Evolutionary conservation across 2,888 invertebrate genomes (phyloP), one percentile per base, ranked within the genome.

Genomic region (Apocheima hispidaria): DNA sequence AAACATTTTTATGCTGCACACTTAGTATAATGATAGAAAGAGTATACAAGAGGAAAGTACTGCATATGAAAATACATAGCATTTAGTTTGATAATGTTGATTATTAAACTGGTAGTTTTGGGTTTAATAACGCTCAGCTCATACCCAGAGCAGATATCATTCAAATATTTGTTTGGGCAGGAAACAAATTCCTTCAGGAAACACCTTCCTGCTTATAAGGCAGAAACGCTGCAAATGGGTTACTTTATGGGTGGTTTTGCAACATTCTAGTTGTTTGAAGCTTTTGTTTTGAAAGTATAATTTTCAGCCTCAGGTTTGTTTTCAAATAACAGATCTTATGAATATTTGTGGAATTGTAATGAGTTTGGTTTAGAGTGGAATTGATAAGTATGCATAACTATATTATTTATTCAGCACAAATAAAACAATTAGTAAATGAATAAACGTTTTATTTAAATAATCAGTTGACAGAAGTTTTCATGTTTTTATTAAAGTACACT

Each of bases 341-440:
- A 54, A 70, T 73, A 75, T 69, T 77, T 77, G 75, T 81, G 87
- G 86, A 87, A 86, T 88, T 88, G 86, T 79, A 63, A 65, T 68
- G 43, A 49, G 63, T 66, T 65, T 74, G 60, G 60, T 69, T 43
- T 64, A 44, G 54, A 48, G 70, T 68, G 78, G 78, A 75, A 73
- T 78, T 78, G 74, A 70, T 71, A 70, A 65, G 9, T 28, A 7
- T 43, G 51, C 69, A 55, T 69, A 66, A 60, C 59, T 65, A 77
- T 75, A 71, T 60, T 63, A 75, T 78, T 71, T 77, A 77, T 69
- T 75, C 70, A 82, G 82, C 87, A 87, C 88, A 79, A 89, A 84
- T 86, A 86, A 85, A 86, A 83, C 72, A 56, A 61, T 28, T 57
- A 66, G 46, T 66, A 62, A 63, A 62, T 61, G 52, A 63, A 64